Evolutionary conservation across 2,888 invertebrate genomes (phyloP).

Genomic region (Masnerella sp.): DNA sequence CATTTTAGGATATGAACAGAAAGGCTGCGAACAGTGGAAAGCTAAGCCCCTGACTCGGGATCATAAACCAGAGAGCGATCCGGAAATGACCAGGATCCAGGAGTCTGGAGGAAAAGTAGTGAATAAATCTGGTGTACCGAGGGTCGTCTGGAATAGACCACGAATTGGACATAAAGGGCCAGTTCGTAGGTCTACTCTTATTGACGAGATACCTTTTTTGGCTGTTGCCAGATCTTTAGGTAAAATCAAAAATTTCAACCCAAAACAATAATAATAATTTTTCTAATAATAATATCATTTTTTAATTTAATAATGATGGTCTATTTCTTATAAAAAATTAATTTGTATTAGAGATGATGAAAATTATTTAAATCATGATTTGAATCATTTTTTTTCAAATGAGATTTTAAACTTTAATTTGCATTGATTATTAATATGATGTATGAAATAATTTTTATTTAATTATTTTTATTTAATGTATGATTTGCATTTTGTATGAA

Average conservation of each 20-base stretch:
- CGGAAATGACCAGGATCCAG: constrained; percentile 90
- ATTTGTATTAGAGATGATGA: too few species aligned
- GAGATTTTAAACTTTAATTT: too few species aligned
- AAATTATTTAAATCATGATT: too few species aligned
- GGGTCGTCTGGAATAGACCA: constrained; percentile 98
- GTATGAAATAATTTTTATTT: too few species aligned
- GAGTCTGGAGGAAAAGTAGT: constrained; percentile 89
- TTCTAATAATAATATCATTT: too few species aligned
- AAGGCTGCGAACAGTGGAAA: constrained; percentile 85
- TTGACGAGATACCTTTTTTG: constrained; percentile 96
- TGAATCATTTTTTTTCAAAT: too few species aligned
- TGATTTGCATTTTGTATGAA: too few species aligned
- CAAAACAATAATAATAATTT: too few species aligned
- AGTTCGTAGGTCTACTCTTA: constrained; percentile 91
- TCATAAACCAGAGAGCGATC: constrained; percentile 95
- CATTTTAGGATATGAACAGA: constrained; percentile 89
- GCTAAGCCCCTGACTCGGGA: constrained; percentile 91
- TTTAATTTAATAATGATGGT: too few species aligned
- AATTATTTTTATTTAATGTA: too few species aligned
- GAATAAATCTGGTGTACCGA: constrained; percentile 90
- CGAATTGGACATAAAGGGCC: constrained; percentile 91
- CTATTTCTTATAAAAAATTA: too few species aligned
- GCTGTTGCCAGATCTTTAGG: constrained; percentile 97
- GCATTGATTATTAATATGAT: too few species aligned
- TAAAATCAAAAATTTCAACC: constrained; percentile 71